Evolutionary conservation across 2,888 invertebrate genomes (phyloP), one percentile per base, ranked within the genome.

Genomic region (Perithous albicinctus): DNA sequence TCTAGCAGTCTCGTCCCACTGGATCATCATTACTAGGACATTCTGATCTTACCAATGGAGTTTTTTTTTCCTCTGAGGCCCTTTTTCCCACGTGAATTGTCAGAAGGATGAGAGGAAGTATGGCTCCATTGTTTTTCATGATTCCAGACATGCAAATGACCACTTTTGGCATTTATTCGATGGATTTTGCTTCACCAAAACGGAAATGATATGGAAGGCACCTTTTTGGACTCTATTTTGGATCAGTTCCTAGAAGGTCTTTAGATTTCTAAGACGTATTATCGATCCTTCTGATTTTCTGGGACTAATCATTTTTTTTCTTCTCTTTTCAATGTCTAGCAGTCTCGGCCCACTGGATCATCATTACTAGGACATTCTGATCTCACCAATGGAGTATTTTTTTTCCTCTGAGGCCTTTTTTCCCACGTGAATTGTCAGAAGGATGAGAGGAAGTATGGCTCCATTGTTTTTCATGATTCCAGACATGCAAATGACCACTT

Each of bases 31-130:
- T n/a, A n/a, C n/a, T n/a, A n/a, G n/a, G n/a, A n/a, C n/a, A n/a
- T n/a, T n/a, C n/a, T n/a, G n/a, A n/a, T n/a, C n/a, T n/a, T n/a
- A n/a, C n/a, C n/a, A n/a, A n/a, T n/a, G n/a, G n/a, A n/a, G n/a
- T 4, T 4, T 29, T 29, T 29, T 29, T 2, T 51, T 38, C 1
- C 8, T 10, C 8, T 7, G 12, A 12, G 35, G 8, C 23, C 18
- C 54, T 74, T 6, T 74, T 76, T 78, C 74, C 38, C 74, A 78
- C 74, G 73, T 38, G 5, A 66, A 66, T 41, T 10, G 29, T 35
- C 46, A 32, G 43, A 46, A 20, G n/a, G 32, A 18, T 29, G 29
- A 20, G 48, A 72, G n/a, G 29, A 29, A 5, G 29, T 32, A 8
- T 3, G 35, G n/a, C 54, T 35, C 23, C 20, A 8, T 2, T 5